Base-by-base conservation (phyloP, 2,113 vertebrate genomes). In the Diadophis punctatus region DNA sequence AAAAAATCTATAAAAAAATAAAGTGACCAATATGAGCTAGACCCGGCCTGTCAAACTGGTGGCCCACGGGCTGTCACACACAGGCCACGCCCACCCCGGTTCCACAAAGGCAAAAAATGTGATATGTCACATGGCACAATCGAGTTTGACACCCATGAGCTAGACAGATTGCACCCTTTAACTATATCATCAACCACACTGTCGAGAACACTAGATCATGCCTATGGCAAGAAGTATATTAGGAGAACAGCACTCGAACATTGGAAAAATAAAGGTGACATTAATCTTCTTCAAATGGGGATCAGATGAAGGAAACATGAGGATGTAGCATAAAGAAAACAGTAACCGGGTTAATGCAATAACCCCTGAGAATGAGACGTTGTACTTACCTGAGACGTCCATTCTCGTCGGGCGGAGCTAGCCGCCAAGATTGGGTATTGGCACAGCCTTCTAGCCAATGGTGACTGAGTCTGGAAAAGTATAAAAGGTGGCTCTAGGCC, bases 51-150 rank as follows among this genome's bases (percentile, higher is more conserved):
- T 58, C 56, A 25, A 25, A 25, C 56, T 60, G 8, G 56, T 8
- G 3, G 25, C 56, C 25, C 7, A 0, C 23, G 56, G 25, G 25
- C 23, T 2, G 3, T 27, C 56, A 60, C 8, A 1, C 22, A 0
- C 8, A 60, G 25, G 56, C 8, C 56, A 60, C 3, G 23, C 25
- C 9, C 23, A 60, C 8, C 56, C 56, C 0, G 3, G 55, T 7
- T 56, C 55, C 2, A 22, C 6, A 25, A 25, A 56, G 56, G 23
- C 1, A 60, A 27, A 58, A 60, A 60, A 27, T 0, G 3, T 27
- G 56, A 60, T 58, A 8, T 1, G 8, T 25, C 23, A 25, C 22
- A 23, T 58, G 56, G 25, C 23, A 3, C 0, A 2, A 60, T 60
- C 3, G 8, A 60, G 23, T 60, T 60, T 60, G 56, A 60, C 56